Evolutionary conservation across 2,113 vertebrate genomes (phyloP).

Genomic region (Isurus oxyrinchus): DNA sequence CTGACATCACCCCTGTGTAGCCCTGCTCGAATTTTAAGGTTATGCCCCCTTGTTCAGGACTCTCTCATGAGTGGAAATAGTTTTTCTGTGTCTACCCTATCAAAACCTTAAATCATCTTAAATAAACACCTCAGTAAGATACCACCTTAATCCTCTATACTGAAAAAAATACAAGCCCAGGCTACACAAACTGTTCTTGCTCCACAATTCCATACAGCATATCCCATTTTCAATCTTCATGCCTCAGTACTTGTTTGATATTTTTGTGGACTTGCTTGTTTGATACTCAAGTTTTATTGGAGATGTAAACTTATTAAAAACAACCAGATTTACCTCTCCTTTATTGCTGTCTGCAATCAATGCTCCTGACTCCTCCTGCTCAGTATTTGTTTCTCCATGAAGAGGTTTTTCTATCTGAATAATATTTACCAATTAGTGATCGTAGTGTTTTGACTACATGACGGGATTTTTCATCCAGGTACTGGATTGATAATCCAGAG

Average conservation of each 20-base stretch:
- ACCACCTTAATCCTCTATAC: background rate
- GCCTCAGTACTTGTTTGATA: background rate
- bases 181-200: background rate
- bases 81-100: background rate
- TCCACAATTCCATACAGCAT: background rate
- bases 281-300: background rate
- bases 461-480: background rate
- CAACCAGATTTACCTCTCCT: background rate
- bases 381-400: background rate
- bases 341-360: background rate
- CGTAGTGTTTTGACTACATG: background rate
- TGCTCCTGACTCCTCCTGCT: background rate
- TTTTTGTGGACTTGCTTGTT: background rate
- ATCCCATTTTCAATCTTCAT: background rate
- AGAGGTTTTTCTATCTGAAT: background rate
- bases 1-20: background rate
- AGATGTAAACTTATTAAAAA: background rate
- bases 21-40: no score
- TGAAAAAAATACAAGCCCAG: background rate
- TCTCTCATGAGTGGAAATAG: no score
- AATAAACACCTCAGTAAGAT: background rate
- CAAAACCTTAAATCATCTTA: background rate
- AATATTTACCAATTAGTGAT: background rate
- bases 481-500: background rate
- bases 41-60: background rate